Evolutionary conservation across 2,888 invertebrate genomes (phyloP).

Genomic region (Elysia crispata): DNA sequence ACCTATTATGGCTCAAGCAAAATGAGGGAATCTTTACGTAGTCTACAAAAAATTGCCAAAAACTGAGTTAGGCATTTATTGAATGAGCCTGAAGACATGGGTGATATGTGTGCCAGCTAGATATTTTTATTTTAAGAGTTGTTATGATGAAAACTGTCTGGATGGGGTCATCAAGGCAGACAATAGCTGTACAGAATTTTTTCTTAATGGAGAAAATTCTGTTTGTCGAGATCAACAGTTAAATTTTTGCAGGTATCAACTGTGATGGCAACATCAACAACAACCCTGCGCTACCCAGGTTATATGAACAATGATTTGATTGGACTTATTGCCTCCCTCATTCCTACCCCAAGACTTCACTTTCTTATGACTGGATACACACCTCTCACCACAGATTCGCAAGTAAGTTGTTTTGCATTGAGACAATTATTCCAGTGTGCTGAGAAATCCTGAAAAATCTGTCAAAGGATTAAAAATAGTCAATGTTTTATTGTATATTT

Average conservation of each 20-base stretch:
- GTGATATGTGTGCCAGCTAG: background rate
- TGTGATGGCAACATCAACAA: conserved; percentile 98
- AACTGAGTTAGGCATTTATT: no score
- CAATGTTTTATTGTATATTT: no score
- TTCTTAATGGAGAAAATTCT: background rate
- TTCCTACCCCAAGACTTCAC: conserved; percentile 97
- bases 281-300: conserved; percentile 94
- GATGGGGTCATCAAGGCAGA: background rate
- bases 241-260: conserved; percentile 85
- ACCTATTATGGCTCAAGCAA: no score
- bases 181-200: background rate
- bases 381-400: conserved; percentile 93
- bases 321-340: conserved; percentile 85
- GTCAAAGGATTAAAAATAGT: no score
- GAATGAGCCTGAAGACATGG: no score
- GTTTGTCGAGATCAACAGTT: background rate
- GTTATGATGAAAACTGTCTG: background rate
- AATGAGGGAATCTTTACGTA: no score
- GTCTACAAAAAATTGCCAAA: no score
- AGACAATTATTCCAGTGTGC: background rate
- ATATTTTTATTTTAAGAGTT: conserved; percentile 2
- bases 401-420: conserved; percentile 78
- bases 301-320: conserved; percentile 97
- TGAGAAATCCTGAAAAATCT: no score
- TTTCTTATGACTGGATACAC: conserved; percentile 98